These are phyloP conservation scores for Carterocephalus palaemon DNA, from an alignment of 2,888 invertebrate species.

Conservation along the genomic window DNA sequence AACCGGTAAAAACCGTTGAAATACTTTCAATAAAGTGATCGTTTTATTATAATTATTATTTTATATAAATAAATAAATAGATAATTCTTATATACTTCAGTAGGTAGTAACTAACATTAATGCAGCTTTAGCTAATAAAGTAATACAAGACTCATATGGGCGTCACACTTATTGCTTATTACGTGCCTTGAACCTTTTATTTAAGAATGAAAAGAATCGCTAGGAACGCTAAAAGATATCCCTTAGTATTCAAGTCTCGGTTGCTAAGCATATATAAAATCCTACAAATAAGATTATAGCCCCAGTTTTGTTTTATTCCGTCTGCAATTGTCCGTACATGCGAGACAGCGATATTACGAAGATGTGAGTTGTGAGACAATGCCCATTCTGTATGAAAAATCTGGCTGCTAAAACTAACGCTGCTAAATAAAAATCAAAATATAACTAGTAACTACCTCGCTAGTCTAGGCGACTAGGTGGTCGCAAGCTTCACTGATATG, in stretches of 20 bases:
- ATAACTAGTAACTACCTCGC: too few relatives aligned
- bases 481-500: too few relatives aligned
- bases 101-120: background rate
- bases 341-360: slow-evolving; percentile 14
- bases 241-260: slow-evolving; percentile 63
- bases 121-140: background rate
- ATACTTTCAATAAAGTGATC: too few relatives aligned
- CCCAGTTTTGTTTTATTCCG: slow-evolving; percentile 15
- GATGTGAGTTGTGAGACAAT: slow-evolving; percentile 13
- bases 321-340: slow-evolving; percentile 5
- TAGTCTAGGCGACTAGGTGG: too few relatives aligned
- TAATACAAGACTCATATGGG: too few relatives aligned
- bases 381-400: slow-evolving; percentile 8
- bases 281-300: slow-evolving; percentile 15
- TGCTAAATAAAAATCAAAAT: too few relatives aligned
- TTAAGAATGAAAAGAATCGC: slow-evolving; percentile 65
- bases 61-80: too few relatives aligned
- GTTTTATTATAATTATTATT: too few relatives aligned
- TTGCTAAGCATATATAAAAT: slow-evolving; percentile 25
- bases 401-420: slow-evolving; percentile 1
- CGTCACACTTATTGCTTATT: slow-evolving; percentile 18
- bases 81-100: background rate
- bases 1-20: too few relatives aligned
- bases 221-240: slow-evolving; percentile 49
- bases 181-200: slow-evolving; percentile 53